These are phyloP conservation scores for Pentamera pediparva DNA, from an alignment of 53 echinoderm and acorn worm genomes.

Conservation along the genomic window DNA sequence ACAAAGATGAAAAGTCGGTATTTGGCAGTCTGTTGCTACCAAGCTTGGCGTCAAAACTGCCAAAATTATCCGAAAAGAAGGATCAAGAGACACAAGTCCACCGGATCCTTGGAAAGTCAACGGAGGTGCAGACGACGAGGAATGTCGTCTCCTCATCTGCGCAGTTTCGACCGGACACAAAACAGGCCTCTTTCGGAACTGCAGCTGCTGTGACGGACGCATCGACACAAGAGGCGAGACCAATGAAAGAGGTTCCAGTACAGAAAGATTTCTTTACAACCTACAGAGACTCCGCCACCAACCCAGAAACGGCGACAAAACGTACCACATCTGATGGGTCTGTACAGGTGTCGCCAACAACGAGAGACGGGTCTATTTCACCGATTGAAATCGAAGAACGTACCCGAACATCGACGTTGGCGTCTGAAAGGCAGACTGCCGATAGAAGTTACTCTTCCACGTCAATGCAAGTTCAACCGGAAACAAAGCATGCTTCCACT, in stretches of 20 bases:
- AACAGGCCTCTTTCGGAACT: too few species aligned
- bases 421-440: too few species aligned
- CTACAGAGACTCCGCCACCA: not conserved
- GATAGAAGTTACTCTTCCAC: too few species aligned
- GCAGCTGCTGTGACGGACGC: too few species aligned
- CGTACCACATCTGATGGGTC: not conserved
- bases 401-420: too few species aligned
- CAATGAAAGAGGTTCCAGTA: not conserved
- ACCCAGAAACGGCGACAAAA: not conserved
- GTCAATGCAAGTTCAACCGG: too few species aligned
- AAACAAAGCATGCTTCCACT: too few species aligned
- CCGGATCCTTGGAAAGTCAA: not conserved
- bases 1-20: conserved; percentile 3
- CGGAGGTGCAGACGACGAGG: not conserved
- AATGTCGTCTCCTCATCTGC: not conserved
- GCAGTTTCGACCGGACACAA: too few species aligned
- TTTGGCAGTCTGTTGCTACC: too few species aligned
- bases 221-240: not conserved
- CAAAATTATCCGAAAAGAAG: not conserved
- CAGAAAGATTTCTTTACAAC: not conserved
- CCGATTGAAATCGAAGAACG: too few species aligned
- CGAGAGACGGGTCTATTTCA: conserved; percentile 1
- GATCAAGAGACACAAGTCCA: conserved; percentile 1
- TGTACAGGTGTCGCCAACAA: not conserved
- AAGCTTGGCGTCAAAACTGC: not conserved